Evolutionary conservation across 2,888 invertebrate species (phyloP).

Genomic region (Mayetiola destructor): DNA sequence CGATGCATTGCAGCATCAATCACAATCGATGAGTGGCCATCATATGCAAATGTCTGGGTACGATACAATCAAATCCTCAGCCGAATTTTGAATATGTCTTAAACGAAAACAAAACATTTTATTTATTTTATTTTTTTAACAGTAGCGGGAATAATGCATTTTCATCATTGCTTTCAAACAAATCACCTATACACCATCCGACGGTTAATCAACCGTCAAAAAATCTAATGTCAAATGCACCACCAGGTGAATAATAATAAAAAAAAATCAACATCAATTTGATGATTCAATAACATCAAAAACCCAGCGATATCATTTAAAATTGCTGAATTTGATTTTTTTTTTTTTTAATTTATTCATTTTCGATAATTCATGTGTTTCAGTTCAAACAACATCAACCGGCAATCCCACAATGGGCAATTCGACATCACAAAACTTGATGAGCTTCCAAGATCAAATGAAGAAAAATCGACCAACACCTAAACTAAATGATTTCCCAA

Average conservation of each 20-base stretch:
- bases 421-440: slow-evolving; percentile 24
- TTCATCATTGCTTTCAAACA: neutral
- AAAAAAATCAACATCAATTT: too few species aligned
- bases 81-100: too few species aligned
- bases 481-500: slow-evolving; percentile 22
- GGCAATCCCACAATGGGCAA: neutral
- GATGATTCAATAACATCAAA: too few species aligned
- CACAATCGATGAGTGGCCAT: neutral
- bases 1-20: slow-evolving; percentile 9
- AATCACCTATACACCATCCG: neutral
- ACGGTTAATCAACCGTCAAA: neutral
- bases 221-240: neutral
- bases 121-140: neutral
- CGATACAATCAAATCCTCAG: too few species aligned
- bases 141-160: neutral
- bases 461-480: neutral
- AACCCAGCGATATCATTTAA: too few species aligned
- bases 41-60: neutral
- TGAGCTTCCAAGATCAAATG: neutral
- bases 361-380: too few species aligned
- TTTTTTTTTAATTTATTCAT: too few species aligned
- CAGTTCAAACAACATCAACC: neutral
- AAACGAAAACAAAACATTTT: neutral
- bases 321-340: too few species aligned
- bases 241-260: neutral